Percentiles rank a stretch among this genome's conserved stretches.
phyloP scores from a whole-genome alignment of 2,113 vertebrate genomes.

The Bettongia penicillata region DNA sequence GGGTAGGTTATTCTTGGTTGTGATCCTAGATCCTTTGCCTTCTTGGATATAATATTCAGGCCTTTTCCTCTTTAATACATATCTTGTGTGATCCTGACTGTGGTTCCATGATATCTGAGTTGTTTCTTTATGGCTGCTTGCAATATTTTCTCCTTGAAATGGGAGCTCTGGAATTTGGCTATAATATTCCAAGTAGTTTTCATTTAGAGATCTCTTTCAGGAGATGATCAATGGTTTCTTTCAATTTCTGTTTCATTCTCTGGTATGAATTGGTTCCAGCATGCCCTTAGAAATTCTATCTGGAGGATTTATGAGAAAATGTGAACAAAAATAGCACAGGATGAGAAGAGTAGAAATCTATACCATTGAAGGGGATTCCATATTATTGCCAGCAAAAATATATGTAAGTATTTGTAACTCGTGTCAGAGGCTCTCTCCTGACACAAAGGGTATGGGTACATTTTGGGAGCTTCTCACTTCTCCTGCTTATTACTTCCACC shows the following conservation, averaged over 20 bases:
- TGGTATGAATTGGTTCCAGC: no score
- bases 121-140: no score
- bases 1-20: neutral
- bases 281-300: no score
- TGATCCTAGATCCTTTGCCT: neutral
- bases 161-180: no score
- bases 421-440: neutral
- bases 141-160: no score
- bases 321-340: neutral
- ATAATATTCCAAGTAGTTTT: no score
- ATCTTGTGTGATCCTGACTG: no score
- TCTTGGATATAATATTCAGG: neutral
- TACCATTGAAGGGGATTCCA: neutral
- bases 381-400: neutral
- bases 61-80: neutral
- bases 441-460: neutral
- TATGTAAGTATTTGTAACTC: neutral
- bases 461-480: neutral
- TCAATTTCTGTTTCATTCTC: no score
- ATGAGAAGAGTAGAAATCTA: neutral
- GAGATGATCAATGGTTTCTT: no score
- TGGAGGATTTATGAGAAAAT: neutral
- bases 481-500: neutral
- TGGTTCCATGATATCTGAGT: no score
- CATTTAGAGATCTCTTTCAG: no score